Base-by-base conservation (phyloP, 1,140 invertebrate species). In the Archegozetes longisetosus region DNA sequence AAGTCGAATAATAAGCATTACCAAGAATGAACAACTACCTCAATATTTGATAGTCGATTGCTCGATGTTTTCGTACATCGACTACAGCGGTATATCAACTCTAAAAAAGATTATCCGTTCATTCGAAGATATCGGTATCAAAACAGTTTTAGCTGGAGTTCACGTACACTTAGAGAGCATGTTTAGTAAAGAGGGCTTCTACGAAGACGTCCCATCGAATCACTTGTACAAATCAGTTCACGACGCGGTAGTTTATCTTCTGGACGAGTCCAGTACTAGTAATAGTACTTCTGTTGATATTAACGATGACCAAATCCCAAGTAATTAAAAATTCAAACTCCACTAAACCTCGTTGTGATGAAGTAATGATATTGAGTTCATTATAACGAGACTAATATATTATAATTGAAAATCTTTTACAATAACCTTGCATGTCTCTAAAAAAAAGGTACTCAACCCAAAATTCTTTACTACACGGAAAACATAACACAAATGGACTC, bases 1-100 rank as follows among this genome's bases (percentile, higher is more conserved):
- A 22, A 12, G 6, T 6, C 49, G 12, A 20, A 4, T 51, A 22
- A 22, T 25, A 25, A 22, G n/a, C 6, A 6, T 12, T 6, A 20
- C 49, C 6, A 6, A 6, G 24, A 20, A 22, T 20, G 20, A 12
- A 24, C 20, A 28, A 23, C 50, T 29, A 17, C 60, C 60, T 4
- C 52, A 46, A 2, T 26, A 49, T 26, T 57, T 63, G 3, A 62
- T 63, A 13, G 51, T 63, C 22, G 62, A 63, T 47, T 63, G 59
- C 32, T 63, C 62, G 25, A 62, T 62, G 60, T 46, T 63, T 46
- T 52, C 53, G 6, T 63, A 63, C 53, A 58, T 63, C 24, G 62
- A 63, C 23, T 23, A 22, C 14, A 29, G 53, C 28, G 62, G 62
- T 23, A 53, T 63, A 29, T 14, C n/a, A 14, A 32, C 28, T 6